Conservation (phyloP, 2,797 vertebrate species). For the Epinephelus malabaricus region DNA sequence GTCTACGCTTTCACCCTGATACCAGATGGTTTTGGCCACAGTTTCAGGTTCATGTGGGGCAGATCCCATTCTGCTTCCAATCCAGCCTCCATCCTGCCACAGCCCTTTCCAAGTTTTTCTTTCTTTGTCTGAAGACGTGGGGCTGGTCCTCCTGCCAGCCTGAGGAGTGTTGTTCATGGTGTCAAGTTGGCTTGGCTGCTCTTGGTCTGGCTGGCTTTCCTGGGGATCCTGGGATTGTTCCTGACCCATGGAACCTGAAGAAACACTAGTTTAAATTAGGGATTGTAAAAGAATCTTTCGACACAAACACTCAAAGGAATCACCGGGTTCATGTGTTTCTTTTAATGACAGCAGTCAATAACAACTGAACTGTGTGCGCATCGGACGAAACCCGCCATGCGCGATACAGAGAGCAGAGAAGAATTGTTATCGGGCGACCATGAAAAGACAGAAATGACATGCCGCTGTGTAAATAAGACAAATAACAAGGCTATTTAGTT, state of each 20-base stretch:
- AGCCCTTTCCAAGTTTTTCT: constrained; percentile 22
- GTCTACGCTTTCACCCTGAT: constrained; percentile 22
- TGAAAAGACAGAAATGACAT: too few species aligned
- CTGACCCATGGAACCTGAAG: constrained; percentile 73
- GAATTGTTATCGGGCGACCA: too few species aligned
- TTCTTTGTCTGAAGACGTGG: neutral
- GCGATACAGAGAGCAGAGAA: too few species aligned
- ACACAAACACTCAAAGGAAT: too few species aligned
- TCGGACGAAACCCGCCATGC: too few species aligned
- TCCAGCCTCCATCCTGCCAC: constrained; percentile 42
- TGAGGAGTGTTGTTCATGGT: constrained; percentile 24
- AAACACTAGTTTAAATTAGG: constrained; percentile 18
- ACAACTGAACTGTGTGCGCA: too few species aligned
- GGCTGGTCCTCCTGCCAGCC: neutral
- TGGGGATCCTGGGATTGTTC: constrained; percentile 65
- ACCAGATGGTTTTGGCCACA: constrained; percentile 43
- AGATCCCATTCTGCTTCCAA: constrained; percentile 15
- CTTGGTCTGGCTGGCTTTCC: constrained; percentile 29
- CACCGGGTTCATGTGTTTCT: too few species aligned
- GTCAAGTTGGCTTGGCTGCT: constrained; percentile 17
- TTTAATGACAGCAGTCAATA: too few species aligned
- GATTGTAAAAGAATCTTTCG: neutral
- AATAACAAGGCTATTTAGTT: too few species aligned
- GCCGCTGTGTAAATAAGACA: too few species aligned
- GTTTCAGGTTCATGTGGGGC: neutral